Evolutionary conservation across 1,140 invertebrate species (phyloP), one percentile per base, ranked within the genome.

Genomic region (Drosophila tropicalis): DNA sequence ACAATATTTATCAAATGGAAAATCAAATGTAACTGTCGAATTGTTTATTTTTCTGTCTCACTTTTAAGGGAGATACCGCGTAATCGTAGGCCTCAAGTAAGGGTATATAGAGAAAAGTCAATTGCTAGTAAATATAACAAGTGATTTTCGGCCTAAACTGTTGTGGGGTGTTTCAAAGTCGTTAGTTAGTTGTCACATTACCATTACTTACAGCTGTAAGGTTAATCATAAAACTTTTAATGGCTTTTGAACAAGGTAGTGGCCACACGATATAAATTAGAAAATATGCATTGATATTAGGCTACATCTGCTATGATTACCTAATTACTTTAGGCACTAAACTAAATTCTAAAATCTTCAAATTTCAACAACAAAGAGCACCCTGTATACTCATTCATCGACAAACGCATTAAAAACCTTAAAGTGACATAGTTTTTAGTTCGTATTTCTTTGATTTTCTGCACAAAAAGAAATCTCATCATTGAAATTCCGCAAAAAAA

Each of bases 1-100:
- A 39, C 51, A 39, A n/a, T 75, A 64, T 71, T 78, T 65, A 67
- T 67, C 29, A 29, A 40, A 40, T 55, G 57, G 62, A 55, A 76
- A 76, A 72, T 83, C 44, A 70, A 75, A 83, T 68, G 63, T 67
- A 62, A 70, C 75, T 56, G 54, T 29, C 58, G 44, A 47, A 36
- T 57, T 70, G 67, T 17, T 47, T 47, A 17, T 10, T 17, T 47
- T 6, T 47, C 41, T 47, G 15, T 47, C 44, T 47, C 7, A 47
- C 44, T 47, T 9, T 19, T 9, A 3, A 47, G 15, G 9, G 6
- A 6, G 29, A 19, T 47, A 17, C 44, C 7, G 7, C 9, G 17
- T 2, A 47, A 19, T 47, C 7, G 15, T 17, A 10, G 7, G 2
- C 6, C 9, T 9, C 4, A 22, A 0, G 44, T 13, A 0, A 1